A percentile compares a stretch with the other conserved stretches of the same genome.
Evolutionary conservation across 1,140 invertebrate species (phyloP).

Genomic region (Goniozus legneri): DNA sequence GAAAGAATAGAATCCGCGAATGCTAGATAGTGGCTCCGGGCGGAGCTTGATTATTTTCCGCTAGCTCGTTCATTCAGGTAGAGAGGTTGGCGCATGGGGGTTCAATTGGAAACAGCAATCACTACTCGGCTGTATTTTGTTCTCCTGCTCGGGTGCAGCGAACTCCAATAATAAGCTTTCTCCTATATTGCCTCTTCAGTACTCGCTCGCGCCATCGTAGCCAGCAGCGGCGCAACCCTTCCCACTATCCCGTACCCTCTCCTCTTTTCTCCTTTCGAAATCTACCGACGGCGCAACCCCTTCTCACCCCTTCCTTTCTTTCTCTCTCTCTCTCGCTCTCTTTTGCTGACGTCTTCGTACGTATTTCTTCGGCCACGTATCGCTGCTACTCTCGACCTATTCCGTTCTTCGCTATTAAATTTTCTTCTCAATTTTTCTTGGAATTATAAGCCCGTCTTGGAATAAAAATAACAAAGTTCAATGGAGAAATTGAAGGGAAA

Average conservation of each 20-base stretch:
- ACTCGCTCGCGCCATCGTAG: slow-evolving; percentile 20
- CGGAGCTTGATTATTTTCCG: slow-evolving; percentile 56
- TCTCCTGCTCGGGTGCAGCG: slow-evolving; percentile 48
- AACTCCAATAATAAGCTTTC: slow-evolving; percentile 58
- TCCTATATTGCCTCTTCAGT: slow-evolving; percentile 55
- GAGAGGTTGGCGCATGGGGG: slow-evolving; percentile 44
- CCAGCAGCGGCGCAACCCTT: slow-evolving; percentile 21
- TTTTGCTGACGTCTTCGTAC: background rate
- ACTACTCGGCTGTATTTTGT: slow-evolving; percentile 56
- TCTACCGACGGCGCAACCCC: too few species aligned
- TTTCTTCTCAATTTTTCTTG: too few species aligned
- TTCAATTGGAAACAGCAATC: slow-evolving; percentile 58
- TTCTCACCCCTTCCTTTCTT: background rate
- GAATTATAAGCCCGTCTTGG: background rate
- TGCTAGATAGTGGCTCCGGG: slow-evolving; percentile 48
- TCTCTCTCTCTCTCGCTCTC: background rate
- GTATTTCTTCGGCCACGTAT: slow-evolving; percentile 7
- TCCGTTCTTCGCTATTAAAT: slow-evolving; percentile 19
- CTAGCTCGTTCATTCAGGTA: slow-evolving; percentile 55
- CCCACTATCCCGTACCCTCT: slow-evolving; percentile 13
- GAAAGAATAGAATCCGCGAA: slow-evolving; percentile 22
- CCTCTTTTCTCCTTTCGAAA: slow-evolving; percentile 4
- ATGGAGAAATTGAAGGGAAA: background rate
- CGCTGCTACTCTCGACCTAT: slow-evolving; percentile 7
- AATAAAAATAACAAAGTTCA: background rate